A percentile compares a stretch with the other conserved stretches of the same genome.
phyloP scores from a whole-genome alignment of 2,797 vertebrate genomes.

The Cyprinella venusta region DNA sequence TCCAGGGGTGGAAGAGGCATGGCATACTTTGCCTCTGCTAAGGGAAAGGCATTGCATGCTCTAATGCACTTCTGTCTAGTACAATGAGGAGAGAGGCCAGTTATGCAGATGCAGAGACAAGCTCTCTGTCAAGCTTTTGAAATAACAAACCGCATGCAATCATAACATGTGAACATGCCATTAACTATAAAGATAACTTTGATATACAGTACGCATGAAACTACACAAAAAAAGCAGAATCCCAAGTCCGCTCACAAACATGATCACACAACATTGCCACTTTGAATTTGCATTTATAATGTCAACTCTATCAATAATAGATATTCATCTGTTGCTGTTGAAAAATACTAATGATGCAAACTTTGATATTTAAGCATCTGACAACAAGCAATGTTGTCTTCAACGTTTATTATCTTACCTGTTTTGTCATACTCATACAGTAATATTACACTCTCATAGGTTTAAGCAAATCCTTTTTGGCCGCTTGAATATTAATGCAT shows the following conservation, averaged over 20 bases:
- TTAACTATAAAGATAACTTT: background rate
- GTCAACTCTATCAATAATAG: background rate
- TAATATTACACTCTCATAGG: background rate
- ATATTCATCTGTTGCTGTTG: background rate
- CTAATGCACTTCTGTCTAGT: slow-evolving; percentile 55
- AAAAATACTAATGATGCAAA: background rate
- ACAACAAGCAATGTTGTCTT: too few species aligned
- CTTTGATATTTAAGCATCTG: background rate
- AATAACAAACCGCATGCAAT: slow-evolving; percentile 13
- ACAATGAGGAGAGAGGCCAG: slow-evolving; percentile 47
- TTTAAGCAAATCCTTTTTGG: background rate
- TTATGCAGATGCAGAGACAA: slow-evolving; percentile 28
- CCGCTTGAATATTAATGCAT: background rate
- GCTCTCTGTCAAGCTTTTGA: slow-evolving; percentile 5
- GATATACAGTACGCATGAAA: background rate
- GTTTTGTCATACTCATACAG: background rate
- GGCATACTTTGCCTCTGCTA: slow-evolving; percentile 40
- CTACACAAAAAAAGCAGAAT: background rate
- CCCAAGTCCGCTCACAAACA: background rate
- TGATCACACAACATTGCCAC: background rate
- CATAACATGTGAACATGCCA: background rate
- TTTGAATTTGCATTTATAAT: background rate
- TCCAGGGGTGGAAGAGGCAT: slow-evolving; percentile 26
- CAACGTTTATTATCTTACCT: background rate
- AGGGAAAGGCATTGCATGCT: slow-evolving; percentile 46